phyloP scores from a whole-genome alignment of 2,797 vertebrate genomes.

The Chelmon rostratus region DNA sequence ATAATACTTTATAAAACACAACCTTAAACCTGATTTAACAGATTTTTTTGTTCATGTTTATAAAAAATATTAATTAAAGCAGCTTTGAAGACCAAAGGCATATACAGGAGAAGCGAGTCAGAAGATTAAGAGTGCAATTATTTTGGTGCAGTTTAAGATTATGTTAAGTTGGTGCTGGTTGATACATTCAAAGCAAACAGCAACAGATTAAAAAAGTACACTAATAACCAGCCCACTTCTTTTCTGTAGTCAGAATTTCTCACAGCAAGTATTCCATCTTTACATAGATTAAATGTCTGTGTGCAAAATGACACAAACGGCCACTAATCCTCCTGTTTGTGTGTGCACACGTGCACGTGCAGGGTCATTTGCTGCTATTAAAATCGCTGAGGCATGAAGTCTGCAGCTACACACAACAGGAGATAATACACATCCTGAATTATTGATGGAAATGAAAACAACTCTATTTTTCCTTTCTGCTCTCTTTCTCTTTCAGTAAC shows the following conservation, averaged over 20 bases:
- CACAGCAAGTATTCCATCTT: slow-evolving; percentile 30
- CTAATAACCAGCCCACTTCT: slow-evolving; percentile 33
- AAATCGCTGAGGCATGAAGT: slow-evolving; percentile 73
- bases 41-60: too few species aligned
- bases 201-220: slow-evolving; percentile 30
- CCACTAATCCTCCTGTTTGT: slow-evolving; percentile 44
- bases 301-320: slow-evolving; percentile 57
- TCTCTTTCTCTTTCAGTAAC: slow-evolving; percentile 31
- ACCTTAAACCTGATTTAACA: not conserved
- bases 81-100: slow-evolving; percentile 17
- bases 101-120: not conserved
- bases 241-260: slow-evolving; percentile 28
- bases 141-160: slow-evolving; percentile 22
- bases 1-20: not conserved
- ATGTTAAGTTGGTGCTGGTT: slow-evolving; percentile 21
- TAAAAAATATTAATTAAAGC: slow-evolving; percentile 1
- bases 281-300: slow-evolving; percentile 46
- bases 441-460: slow-evolving; percentile 81
- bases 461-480: slow-evolving; percentile 56
- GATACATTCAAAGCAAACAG: slow-evolving; percentile 36
- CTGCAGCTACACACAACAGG: slow-evolving; percentile 70
- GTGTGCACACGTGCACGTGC: not conserved
- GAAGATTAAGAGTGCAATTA: slow-evolving; percentile 22
- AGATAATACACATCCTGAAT: slow-evolving; percentile 79
- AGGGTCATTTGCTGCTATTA: slow-evolving; percentile 46